These are phyloP conservation scores for Microcebus griseorufus DNA, from an alignment of 2,113 vertebrate genomes.

Conservation along the genomic window DNA sequence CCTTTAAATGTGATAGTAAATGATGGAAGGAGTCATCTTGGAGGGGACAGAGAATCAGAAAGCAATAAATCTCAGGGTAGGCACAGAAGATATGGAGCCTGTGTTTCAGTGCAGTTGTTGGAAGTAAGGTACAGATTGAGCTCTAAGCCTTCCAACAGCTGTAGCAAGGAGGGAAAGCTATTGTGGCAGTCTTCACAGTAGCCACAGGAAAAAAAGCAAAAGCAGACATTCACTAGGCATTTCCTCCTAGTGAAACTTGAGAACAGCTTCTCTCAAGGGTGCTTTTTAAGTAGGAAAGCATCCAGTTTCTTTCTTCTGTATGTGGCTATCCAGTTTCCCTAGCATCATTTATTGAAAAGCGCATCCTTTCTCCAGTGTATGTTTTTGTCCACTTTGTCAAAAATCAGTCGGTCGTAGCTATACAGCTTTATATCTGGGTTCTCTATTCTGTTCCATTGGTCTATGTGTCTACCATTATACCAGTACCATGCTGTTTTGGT, in stretches of 20 bases:
- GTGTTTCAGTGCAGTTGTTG: rapidly evolving
- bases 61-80: too few relatives aligned
- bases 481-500: too few relatives aligned
- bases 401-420: too few relatives aligned
- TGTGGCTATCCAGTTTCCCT: too few relatives aligned
- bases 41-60: not conserved
- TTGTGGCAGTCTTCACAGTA: rapidly evolving
- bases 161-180: not conserved
- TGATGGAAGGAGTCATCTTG: rapidly evolving
- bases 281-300: not conserved
- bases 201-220: not conserved
- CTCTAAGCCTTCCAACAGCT: too few relatives aligned
- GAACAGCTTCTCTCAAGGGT: not conserved
- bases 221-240: not conserved
- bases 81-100: rapidly evolving
- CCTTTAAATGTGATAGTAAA: not conserved
- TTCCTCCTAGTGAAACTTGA: not conserved
- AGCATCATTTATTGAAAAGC: too few relatives aligned
- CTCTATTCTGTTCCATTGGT: too few relatives aligned
- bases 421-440: too few relatives aligned
- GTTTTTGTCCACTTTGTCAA: too few relatives aligned
- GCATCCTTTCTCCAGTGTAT: too few relatives aligned
- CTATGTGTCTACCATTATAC: too few relatives aligned
- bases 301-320: too few relatives aligned
- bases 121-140: rapidly evolving